A percentile compares a stretch with the other conserved stretches of the same genome.
Evolutionary conservation across 2,797 vertebrate species (phyloP).

Genomic region (Vultur gryphus): DNA sequence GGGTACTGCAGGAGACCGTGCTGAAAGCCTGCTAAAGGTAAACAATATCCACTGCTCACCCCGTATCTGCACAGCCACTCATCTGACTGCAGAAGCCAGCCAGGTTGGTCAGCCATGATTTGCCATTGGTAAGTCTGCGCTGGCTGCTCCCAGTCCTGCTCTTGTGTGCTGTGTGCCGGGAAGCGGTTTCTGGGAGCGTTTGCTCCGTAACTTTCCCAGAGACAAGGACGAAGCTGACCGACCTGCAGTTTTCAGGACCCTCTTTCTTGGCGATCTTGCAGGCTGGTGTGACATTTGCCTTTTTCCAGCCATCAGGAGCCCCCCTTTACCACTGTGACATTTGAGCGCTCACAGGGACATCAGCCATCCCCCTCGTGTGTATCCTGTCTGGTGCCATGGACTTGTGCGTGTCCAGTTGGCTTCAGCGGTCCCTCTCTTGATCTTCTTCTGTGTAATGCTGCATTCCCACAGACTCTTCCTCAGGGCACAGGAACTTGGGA

Average conservation of each 20-base stretch:
- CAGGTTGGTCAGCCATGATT: not conserved
- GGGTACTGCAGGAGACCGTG: not conserved
- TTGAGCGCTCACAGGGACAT: not conserved
- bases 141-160: not conserved
- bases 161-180: no score
- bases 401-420: not conserved
- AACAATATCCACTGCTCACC: not conserved
- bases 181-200: not conserved
- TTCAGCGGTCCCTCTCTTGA: not conserved
- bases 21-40: not conserved
- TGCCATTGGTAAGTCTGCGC: no score
- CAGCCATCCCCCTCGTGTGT: no score
- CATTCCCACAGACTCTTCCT: not conserved
- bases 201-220: not conserved
- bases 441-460: not conserved
- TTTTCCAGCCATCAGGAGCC: not conserved
- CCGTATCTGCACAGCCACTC: not conserved
- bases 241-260: not conserved
- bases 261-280: not conserved
- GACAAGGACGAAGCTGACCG: fast-evolving
- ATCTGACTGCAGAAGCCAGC: not conserved
- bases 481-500: not conserved
- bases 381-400: not conserved
- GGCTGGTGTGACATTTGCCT: not conserved
- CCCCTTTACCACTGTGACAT: not conserved